A percentile compares a stretch with the other conserved stretches of the same genome.
phyloP scores from a whole-genome alignment of 64 coral and sea anemone genomes.

The Actinia equina region DNA sequence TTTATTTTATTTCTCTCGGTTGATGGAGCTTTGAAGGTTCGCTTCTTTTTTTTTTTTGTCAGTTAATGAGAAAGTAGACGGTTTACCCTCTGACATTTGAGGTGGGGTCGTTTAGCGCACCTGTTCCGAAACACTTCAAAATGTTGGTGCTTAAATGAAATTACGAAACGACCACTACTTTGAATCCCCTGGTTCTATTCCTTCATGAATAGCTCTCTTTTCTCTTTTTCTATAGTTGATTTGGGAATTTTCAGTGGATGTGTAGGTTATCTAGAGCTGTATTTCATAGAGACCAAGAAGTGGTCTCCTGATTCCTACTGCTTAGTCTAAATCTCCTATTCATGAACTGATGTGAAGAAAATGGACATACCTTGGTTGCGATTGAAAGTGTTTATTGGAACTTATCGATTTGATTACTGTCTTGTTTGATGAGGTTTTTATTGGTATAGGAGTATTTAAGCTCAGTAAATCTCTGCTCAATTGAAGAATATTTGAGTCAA shows the following conservation, averaged over 20 bases:
- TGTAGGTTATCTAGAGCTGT: no score
- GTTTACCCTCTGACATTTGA: conserved; percentile 12
- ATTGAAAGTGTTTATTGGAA: background rate
- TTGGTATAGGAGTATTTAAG: background rate
- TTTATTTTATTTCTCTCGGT: background rate
- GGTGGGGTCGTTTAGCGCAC: conserved; percentile 1
- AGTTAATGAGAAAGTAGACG: background rate
- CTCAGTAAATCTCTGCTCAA: background rate
- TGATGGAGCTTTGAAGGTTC: background rate
- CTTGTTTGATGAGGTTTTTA: background rate
- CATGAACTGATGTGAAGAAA: background rate
- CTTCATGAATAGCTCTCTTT: background rate
- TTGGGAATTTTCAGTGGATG: background rate
- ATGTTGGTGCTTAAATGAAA: background rate
- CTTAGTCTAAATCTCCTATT: background rate
- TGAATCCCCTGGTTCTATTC: background rate
- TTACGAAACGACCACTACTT: background rate
- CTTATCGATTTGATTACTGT: background rate
- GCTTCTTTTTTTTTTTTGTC: background rate
- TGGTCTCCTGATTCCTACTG: background rate
- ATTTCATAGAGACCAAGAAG: background rate
- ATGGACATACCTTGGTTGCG: background rate
- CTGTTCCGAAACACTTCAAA: conserved; percentile 3
- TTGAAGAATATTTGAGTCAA: background rate
- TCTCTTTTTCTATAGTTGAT: background rate